Conservation (phyloP, 1,140 invertebrate genomes). For the Phenacoccus solenopsis region DNA sequence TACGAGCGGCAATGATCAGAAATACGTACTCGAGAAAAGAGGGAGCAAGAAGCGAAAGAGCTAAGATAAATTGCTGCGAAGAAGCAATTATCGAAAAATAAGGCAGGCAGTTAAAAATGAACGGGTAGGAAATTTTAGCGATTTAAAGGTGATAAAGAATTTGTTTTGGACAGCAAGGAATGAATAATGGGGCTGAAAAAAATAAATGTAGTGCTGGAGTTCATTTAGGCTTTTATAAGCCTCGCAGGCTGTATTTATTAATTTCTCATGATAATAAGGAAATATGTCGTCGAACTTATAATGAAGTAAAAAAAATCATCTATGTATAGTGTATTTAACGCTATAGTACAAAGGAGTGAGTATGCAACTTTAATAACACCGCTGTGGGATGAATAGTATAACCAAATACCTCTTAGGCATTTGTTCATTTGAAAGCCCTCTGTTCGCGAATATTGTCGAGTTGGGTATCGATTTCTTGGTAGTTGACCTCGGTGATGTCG, state of each 20-base stretch:
- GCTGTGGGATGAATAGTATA: too few relatives aligned
- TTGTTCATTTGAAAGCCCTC: too few relatives aligned
- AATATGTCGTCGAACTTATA: background rate
- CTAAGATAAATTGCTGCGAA: background rate
- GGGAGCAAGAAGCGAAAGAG: background rate
- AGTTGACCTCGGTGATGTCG: too few relatives aligned
- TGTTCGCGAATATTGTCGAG: too few relatives aligned
- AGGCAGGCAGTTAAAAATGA: slow-evolving; percentile 1
- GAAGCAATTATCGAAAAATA: slow-evolving; percentile 3
- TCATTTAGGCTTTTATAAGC: background rate
- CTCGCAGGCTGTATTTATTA: background rate
- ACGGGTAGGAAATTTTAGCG: background rate
- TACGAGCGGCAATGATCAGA: background rate
- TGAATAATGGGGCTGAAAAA: background rate
- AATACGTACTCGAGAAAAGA: background rate
- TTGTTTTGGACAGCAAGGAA: background rate
- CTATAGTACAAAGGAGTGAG: too few relatives aligned
- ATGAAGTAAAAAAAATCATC: background rate
- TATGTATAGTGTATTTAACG: too few relatives aligned
- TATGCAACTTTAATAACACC: too few relatives aligned
- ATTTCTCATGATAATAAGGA: background rate
- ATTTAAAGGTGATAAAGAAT: slow-evolving; percentile 3
- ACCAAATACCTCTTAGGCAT: too few relatives aligned
- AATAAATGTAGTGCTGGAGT: background rate
- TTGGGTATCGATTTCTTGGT: too few relatives aligned